Percentiles rank a stretch among this genome's conserved stretches.
These are phyloP conservation scores for Blennius ocellaris DNA, from an alignment of 2,113 vertebrate species.

Conservation along the genomic window DNA sequence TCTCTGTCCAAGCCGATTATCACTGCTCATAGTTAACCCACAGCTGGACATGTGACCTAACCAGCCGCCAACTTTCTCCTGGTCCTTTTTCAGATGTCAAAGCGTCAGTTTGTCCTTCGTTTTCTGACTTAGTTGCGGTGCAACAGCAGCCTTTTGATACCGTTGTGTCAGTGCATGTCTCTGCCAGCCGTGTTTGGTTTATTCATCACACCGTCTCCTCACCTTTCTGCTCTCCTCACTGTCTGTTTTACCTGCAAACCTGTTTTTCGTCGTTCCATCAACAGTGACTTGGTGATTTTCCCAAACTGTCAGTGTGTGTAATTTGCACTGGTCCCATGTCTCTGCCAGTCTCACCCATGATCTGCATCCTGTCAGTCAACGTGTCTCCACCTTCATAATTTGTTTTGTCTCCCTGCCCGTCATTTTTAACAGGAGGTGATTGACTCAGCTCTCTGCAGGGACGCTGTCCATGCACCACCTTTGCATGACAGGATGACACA, in stretches of 20 bases:
- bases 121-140: constrained; percentile 16
- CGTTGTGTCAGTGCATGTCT: background rate
- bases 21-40: constrained; percentile 46
- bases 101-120: background rate
- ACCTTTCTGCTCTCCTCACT: constrained; percentile 16
- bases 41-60: constrained; percentile 51
- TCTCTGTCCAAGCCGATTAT: constrained; percentile 53
- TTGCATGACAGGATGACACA: constrained; percentile 54
- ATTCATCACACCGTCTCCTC: constrained; percentile 28
- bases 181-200: background rate
- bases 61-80: constrained; percentile 32
- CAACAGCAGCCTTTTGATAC: background rate
- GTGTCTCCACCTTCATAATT: constrained; percentile 43
- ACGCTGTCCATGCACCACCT: constrained; percentile 17
- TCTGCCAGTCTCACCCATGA: constrained; percentile 38
- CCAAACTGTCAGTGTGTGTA: background rate
- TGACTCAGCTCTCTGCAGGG: constrained; percentile 40
- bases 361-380: constrained; percentile 39
- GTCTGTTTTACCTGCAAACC: constrained; percentile 27
- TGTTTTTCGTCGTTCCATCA: constrained; percentile 22
- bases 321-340: constrained; percentile 12
- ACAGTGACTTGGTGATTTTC: constrained; percentile 14
- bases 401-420: constrained; percentile 59
- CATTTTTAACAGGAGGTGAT: constrained; percentile 58
- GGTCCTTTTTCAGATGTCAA: constrained; percentile 25